Evolutionary conservation across 2,113 vertebrate species (phyloP), one percentile per base, ranked within the genome.

Genomic region (Lichenostomus cassidix): DNA sequence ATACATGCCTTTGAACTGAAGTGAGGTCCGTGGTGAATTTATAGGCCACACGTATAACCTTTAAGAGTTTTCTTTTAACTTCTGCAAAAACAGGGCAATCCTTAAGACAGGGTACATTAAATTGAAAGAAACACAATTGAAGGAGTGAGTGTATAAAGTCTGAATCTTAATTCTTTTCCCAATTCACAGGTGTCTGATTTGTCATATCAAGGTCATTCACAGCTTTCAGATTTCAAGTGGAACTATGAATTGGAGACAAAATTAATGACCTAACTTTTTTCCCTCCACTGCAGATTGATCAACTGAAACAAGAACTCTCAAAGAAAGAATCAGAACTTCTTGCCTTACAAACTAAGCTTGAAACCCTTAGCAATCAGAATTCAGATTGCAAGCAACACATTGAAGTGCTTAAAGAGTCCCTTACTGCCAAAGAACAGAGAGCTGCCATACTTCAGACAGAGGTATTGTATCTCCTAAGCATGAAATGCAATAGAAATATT

Each of bases 321-420:
- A 99, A 99, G 97, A 99, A 99, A 97, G 99, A 99, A 95, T 99
- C 99, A 2, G 99, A 99, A 98, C 98, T 99, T 97, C 98, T 99
- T 97, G 99, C 99, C 98, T 98, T 99, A 98, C 99, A 99, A 98
- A 99, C 99, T 63, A 99, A 99, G 97, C 99, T 99, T 93, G 99
- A 99, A 98, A 99, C 99, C 70, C 98, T 99, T 96, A 99, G 99
- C 98, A 99, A 99, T 98, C 99, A 99, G 97, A 99, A 99, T 98
- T 99, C 99, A 33, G 99, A 99, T 98, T 99, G 99, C 97, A 99
- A 99, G 97, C 99, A 99, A 98, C 99, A 99, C 98, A 99, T 99
- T 55, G 99, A 99, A 98, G 99, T 99, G 97, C 99, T 99, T 96
- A 99, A 99, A 98, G 99, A 99, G 98, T 99, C 99, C 42, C 99